phyloP scores from a whole-genome alignment of 2,888 invertebrate species.

The Tolmerus cingulatus region DNA sequence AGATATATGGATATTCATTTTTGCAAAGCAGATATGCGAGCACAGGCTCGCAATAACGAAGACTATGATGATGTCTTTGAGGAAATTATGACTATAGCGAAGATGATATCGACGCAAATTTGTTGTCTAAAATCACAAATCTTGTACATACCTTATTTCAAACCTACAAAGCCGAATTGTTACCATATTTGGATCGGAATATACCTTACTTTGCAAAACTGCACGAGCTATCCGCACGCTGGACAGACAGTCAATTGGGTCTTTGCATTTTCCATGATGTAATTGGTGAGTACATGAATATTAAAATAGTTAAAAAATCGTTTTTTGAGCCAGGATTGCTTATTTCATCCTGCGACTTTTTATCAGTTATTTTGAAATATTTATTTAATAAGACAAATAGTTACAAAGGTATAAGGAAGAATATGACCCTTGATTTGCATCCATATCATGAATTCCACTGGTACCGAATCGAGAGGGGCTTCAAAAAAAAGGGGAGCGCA shows the following conservation, averaged over 20 bases:
- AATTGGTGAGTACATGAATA: slow-evolving; percentile 68
- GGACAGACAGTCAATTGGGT: slow-evolving; percentile 98
- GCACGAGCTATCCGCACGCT: slow-evolving; percentile 80
- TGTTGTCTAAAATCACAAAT: slow-evolving; percentile 92
- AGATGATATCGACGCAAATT: slow-evolving; percentile 92
- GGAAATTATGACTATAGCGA: slow-evolving; percentile 91
- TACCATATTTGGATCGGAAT: slow-evolving; percentile 89
- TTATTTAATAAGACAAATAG: too few relatives aligned
- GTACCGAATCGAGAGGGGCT: too few relatives aligned
- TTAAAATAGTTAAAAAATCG: neutral
- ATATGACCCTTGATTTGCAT: too few relatives aligned
- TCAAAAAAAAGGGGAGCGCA: too few relatives aligned
- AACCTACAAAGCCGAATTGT: slow-evolving; percentile 86
- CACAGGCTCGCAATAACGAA: slow-evolving; percentile 92
- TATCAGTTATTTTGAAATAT: too few relatives aligned
- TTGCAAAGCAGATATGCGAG: slow-evolving; percentile 84
- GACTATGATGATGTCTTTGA: slow-evolving; percentile 99
- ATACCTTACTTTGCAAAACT: slow-evolving; percentile 86
- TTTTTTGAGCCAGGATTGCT: neutral
- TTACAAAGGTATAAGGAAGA: too few relatives aligned
- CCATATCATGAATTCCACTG: too few relatives aligned
- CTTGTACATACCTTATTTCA: slow-evolving; percentile 90
- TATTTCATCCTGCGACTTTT: neutral
- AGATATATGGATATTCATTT: slow-evolving; percentile 82
- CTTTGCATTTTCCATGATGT: slow-evolving; percentile 98